Evolutionary conservation across 2,888 invertebrate species (phyloP), one percentile per base, ranked within the genome.

Genomic region (Lucinisca nassula): DNA sequence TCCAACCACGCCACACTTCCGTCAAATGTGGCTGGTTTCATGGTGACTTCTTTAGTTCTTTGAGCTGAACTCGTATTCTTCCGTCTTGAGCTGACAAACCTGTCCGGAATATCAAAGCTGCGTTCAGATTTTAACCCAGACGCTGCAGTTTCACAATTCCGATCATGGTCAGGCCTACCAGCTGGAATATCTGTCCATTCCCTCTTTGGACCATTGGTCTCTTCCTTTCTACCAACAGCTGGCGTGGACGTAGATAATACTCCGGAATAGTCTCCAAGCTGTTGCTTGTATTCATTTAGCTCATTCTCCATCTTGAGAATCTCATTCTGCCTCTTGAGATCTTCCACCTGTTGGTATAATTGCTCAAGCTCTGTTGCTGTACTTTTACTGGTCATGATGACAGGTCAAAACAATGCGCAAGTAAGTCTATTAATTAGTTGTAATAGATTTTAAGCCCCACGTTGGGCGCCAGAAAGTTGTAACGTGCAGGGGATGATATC

Each of bases 21-120:
- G 37, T 84, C 87, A 78, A 55, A 83, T 8, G 84, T 87, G 17
- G 67, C 79, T n/a, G 55, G 55, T 55, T 55, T 55, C 55, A 55
- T 55, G 12, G 21, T 55, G 10, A n/a, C n/a, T n/a, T 55, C n/a
- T 4, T 21, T 55, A 55, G n/a, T 21, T 21, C 4, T n/a, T 8
- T 8, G 3, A 4, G 17, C 21, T 55, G 55, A n/a, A 21, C n/a
- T n/a, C n/a, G 17, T 55, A 14, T 55, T 55, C 8, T n/a, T 55
- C n/a, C 21, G 8, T 21, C 55, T 55, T 8, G 8, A 55, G 8
- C 12, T 55, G 12, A 55, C 55, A 55, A n/a, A 17, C n/a, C 21
- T 55, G 21, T 55, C 55, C 17, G 55, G 55, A 4, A 4, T 8
- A 14, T 55, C 55, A 14, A 14, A 8, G 10, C 21, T n/a, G n/a